Percentiles rank a stretch among this genome's conserved stretches.
Evolutionary conservation across 2,888 invertebrate species (phyloP).

Genomic region (Isoperla grammatica): DNA sequence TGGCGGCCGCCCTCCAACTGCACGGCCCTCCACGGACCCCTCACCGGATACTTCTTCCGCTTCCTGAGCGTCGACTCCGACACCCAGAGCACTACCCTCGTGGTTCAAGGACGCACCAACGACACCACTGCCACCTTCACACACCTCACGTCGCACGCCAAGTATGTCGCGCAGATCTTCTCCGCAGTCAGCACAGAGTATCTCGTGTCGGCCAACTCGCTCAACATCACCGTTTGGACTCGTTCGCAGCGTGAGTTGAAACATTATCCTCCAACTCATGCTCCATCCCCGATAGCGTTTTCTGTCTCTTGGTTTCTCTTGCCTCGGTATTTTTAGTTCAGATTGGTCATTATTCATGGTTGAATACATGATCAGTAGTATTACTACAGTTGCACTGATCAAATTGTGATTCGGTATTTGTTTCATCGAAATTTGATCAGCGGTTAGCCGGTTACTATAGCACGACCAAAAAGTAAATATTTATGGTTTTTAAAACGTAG

Average conservation of each 20-base stretch:
- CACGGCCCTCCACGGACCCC: constrained; percentile 26
- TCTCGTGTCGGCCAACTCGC: not conserved
- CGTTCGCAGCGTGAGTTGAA: constrained; percentile 22
- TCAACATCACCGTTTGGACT: constrained; percentile 25
- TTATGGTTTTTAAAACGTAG: too few species aligned
- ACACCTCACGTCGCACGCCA: constrained; percentile 20
- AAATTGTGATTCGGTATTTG: too few species aligned
- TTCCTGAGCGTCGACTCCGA: constrained; percentile 16
- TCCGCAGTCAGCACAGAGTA: constrained; percentile 24
- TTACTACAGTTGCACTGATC: too few species aligned
- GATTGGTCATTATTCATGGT: too few species aligned
- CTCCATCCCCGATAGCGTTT: too few species aligned
- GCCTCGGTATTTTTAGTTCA: too few species aligned
- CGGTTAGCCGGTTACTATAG: too few species aligned
- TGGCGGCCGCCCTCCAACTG: constrained; percentile 30
- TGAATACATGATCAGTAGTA: too few species aligned
- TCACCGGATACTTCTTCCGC: constrained; percentile 30
- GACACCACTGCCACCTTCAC: constrained; percentile 28
- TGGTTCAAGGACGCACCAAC: constrained; percentile 17
- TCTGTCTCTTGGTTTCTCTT: too few species aligned
- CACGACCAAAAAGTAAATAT: too few species aligned
- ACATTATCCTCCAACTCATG: too few species aligned
- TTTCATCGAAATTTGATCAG: too few species aligned
- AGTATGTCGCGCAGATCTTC: constrained; percentile 26
- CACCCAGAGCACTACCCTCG: not conserved